Conservation (phyloP, 2,797 vertebrate genomes). For the Thaleichthys pacificus region DNA sequence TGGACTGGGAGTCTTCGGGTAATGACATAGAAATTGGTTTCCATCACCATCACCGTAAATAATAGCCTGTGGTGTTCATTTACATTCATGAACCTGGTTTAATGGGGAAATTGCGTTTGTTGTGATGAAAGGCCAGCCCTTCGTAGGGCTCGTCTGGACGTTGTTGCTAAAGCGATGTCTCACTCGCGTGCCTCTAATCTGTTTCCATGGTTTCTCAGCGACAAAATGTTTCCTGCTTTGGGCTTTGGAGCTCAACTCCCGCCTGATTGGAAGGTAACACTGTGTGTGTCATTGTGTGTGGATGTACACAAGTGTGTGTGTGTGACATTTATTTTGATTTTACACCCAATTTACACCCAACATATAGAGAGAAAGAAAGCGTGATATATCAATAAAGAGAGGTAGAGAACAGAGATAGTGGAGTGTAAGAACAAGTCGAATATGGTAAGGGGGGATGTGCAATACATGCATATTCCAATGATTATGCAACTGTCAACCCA, state of each 20-base stretch:
- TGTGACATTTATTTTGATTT: not conserved
- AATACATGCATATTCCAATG: constrained; percentile 72
- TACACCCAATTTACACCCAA: not conserved
- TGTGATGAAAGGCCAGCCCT: not conserved
- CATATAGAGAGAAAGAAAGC: constrained; percentile 8
- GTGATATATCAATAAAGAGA: constrained; percentile 16
- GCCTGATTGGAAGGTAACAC: constrained; percentile 95
- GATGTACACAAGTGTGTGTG: constrained; percentile 14
- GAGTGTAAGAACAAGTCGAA: constrained; percentile 7
- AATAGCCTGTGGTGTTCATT: not conserved
- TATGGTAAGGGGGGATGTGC: constrained; percentile 26
- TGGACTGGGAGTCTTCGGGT: no score
- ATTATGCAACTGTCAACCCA: constrained; percentile 82
- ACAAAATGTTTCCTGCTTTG: constrained; percentile 99
- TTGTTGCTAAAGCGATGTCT: constrained; percentile 16
- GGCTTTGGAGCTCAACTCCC: constrained; percentile 98
- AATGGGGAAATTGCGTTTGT: not conserved
- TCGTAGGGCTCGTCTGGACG: not conserved
- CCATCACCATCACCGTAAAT: not conserved
- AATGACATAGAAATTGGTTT: no score
- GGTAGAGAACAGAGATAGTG: constrained; percentile 21
- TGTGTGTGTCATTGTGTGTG: not conserved
- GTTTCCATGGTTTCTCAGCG: constrained; percentile 79
- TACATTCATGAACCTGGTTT: not conserved
- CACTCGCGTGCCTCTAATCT: constrained; percentile 48